These are phyloP conservation scores for Picus viridis DNA, from an alignment of 2,797 vertebrate genomes.

Conservation along the genomic window DNA sequence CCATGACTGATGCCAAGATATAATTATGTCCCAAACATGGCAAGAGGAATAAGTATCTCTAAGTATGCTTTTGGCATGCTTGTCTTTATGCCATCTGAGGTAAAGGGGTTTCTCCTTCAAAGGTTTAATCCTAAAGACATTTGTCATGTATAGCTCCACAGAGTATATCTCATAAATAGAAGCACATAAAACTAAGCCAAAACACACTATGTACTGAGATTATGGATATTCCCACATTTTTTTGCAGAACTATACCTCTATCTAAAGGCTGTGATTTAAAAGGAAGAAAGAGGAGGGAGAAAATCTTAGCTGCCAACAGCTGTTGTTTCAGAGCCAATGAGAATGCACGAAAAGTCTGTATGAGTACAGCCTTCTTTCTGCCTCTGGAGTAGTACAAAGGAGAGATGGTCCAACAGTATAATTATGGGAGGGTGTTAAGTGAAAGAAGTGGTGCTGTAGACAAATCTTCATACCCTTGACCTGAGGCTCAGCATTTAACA, in stretches of 20 bases:
- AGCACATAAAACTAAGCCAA: background rate
- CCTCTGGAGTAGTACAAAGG: fast-evolving
- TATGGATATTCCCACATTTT: background rate
- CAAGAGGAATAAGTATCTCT: background rate
- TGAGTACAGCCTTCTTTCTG: background rate
- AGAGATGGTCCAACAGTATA: background rate
- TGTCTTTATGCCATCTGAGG: background rate
- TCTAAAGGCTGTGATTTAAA: background rate
- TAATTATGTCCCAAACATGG: background rate
- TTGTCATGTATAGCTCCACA: background rate
- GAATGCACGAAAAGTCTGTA: background rate
- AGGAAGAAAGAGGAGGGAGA: background rate
- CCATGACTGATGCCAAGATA: background rate
- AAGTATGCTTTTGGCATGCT: background rate
- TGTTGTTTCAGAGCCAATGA: background rate
- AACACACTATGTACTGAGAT: background rate
- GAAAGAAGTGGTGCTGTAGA: background rate
- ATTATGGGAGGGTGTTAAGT: fast-evolving
- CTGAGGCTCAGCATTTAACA: background rate
- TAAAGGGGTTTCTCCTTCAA: background rate
- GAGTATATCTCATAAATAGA: background rate
- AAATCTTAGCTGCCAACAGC: background rate
- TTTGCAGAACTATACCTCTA: background rate
- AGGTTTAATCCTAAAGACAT: background rate
- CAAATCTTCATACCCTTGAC: background rate